Percentiles rank a stretch among this genome's conserved stretches.
These are phyloP conservation scores for Spodoptera litura DNA, from an alignment of 1,140 invertebrate species.

Conservation along the genomic window DNA sequence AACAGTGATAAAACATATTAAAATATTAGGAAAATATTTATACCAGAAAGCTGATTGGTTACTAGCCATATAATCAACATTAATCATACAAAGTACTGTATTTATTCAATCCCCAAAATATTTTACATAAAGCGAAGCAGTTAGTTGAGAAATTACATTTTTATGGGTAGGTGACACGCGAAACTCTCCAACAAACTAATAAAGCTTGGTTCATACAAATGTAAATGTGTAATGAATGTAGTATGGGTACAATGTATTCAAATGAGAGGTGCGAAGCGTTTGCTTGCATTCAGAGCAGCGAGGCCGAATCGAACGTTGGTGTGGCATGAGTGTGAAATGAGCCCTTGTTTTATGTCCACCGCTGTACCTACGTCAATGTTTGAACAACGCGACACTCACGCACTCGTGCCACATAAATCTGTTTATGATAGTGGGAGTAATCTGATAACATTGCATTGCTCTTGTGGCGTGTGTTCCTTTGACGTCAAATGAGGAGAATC, in stretches of 20 bases:
- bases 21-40: background rate
- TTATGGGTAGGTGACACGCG: slow-evolving; percentile 14
- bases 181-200: background rate
- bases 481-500: slow-evolving; percentile 26
- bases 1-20: too few relatives aligned
- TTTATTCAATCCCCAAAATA: slow-evolving; percentile 30
- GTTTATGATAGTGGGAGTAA: slow-evolving; percentile 38
- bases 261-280: slow-evolving; percentile 48
- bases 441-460: slow-evolving; percentile 34
- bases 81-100: slow-evolving; percentile 19
- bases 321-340: background rate
- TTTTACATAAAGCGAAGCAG: slow-evolving; percentile 6
- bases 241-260: slow-evolving; percentile 45
- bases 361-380: slow-evolving; percentile 36
- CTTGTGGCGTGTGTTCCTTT: background rate
- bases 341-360: slow-evolving; percentile 14
- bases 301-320: background rate
- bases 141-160: slow-evolving; percentile 27
- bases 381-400: slow-evolving; percentile 36
- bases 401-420: slow-evolving; percentile 40
- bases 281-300: slow-evolving; percentile 26
- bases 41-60: background rate
- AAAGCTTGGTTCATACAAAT: background rate
- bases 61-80: background rate
- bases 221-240: background rate